A percentile compares a stretch with the other conserved stretches of the same genome.
Evolutionary conservation across 2,797 vertebrate genomes (phyloP).

Genomic region (Cossypha niveicapilla): DNA sequence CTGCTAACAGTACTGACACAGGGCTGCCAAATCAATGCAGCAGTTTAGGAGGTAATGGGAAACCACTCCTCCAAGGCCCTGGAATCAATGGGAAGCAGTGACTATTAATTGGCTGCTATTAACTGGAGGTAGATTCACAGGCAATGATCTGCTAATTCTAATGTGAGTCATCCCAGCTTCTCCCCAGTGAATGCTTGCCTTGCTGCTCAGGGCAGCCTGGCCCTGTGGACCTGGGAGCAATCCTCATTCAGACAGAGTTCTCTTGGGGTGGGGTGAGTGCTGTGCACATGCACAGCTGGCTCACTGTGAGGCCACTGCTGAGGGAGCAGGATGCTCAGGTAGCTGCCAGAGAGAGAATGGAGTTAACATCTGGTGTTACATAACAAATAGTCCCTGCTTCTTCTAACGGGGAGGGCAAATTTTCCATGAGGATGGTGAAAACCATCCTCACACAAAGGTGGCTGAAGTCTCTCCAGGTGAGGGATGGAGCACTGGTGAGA

Average conservation of each 20-base stretch:
- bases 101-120: not conserved
- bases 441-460: not conserved
- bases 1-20: not conserved
- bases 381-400: not conserved
- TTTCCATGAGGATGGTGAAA: not conserved
- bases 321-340: not conserved
- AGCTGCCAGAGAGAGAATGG: not conserved
- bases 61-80: not conserved
- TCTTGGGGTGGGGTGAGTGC: not conserved
- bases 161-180: not conserved
- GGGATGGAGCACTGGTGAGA: not conserved
- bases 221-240: not conserved
- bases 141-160: not conserved
- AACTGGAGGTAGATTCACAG: not conserved
- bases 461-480: not conserved
- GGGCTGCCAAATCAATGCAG: not conserved
- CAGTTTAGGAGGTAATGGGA: conserved; percentile 23
- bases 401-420: not conserved
- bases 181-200: not conserved
- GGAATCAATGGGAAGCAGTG: not conserved
- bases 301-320: not conserved
- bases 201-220: not conserved
- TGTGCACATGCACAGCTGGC: not conserved
- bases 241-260: not conserved
- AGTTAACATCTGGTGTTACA: not conserved